These are phyloP conservation scores for Rostratula benghalensis DNA, from an alignment of 2,113 vertebrate genomes.

Conservation along the genomic window DNA sequence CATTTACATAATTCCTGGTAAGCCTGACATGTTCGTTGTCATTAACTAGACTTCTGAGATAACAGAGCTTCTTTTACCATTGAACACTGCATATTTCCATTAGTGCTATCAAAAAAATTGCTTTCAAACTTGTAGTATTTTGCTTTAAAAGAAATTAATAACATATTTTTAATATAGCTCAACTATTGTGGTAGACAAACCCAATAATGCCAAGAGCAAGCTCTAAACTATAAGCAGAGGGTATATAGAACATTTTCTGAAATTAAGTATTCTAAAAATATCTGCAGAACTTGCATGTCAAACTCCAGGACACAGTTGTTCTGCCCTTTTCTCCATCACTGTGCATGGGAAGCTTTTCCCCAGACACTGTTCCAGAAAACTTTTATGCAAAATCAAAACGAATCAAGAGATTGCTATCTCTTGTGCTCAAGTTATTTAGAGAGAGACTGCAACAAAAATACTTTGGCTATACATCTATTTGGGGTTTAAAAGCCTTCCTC, in stretches of 20 bases:
- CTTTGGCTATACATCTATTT: neutral
- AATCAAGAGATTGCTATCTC: neutral
- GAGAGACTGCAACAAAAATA: neutral
- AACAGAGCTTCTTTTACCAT: neutral
- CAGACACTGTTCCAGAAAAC: neutral
- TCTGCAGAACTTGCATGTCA: neutral
- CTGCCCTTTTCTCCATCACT: neutral
- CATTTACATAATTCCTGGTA: neutral
- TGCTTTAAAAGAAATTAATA: neutral
- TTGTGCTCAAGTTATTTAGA: neutral
- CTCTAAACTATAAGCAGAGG: neutral
- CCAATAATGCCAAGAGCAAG: neutral
- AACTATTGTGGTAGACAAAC: neutral
- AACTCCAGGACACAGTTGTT: neutral
- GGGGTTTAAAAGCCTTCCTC: neutral
- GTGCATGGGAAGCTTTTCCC: neutral
- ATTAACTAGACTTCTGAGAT: neutral
- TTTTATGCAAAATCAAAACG: neutral
- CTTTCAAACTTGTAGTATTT: neutral
- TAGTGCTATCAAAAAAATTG: neutral
- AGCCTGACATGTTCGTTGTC: rapidly evolving
- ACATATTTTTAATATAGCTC: neutral
- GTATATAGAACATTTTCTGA: neutral
- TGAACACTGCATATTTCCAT: neutral
- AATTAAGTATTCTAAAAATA: neutral